Base-by-base conservation (phyloP, 2,888 invertebrate species). In the Bembecia ichneumoniformis region DNA sequence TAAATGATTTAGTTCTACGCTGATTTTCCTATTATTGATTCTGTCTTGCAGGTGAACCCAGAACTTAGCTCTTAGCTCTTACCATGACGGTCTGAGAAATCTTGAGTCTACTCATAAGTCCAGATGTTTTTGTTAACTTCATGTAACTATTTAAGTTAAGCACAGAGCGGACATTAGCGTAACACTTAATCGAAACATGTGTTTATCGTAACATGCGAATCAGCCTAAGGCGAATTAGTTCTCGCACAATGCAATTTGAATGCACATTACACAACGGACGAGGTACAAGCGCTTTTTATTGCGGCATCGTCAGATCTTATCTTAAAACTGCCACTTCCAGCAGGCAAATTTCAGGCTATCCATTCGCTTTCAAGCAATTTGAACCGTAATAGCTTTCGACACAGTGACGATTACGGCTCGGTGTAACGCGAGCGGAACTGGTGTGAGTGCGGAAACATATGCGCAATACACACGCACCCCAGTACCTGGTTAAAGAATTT, bases 231-330 rank as follows among this genome's bases (percentile, higher is more conserved):
- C 83, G 84, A 86, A 86, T 87, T 86, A 87, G 86, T 83, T 87
- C 82, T 83, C 86, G 84, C 84, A 87, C 86, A 86, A 87, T 87
- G 87, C 87, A 87, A 87, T 87, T 87, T 86, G 84, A 86, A 86
- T 86, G 87, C 84, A 84, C 82, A 86, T 87, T 86, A 86, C 86
- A 86, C 87, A 86, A 84, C 86, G 81, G 80, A 83, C 84, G 80
- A 82, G 77, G 83, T 83, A 84, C 83, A 75, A 75, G 77, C 74
- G 80, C 83, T 84, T 86, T 87, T 87, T 87, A 87, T 87, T 87
- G 83, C 86, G 83, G 84, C 86, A 84, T 83, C 84, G 83, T 80
- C 82, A 83, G 86, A 86, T 87, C 84, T 86, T 87, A 87, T 87
- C 87, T 84, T 71, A 68, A 74, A 82, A 81, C 82, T 87, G 84